Base-by-base conservation (phyloP, 2,113 vertebrate genomes). In the Corythoichthys haematopterus region DNA sequence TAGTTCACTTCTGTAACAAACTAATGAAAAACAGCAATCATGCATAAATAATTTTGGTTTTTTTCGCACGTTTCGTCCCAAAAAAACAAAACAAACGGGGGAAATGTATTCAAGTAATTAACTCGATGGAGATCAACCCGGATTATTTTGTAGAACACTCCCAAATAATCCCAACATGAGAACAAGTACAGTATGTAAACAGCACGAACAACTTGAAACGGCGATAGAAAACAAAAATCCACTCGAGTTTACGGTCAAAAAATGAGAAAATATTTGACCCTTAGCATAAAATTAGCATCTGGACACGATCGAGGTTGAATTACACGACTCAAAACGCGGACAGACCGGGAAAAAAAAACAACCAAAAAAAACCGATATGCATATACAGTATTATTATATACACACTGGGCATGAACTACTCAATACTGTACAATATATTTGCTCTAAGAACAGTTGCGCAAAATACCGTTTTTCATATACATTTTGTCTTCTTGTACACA, bases 341-440 rank as follows among this genome's bases (percentile, higher is more conserved):
- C 6, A 76, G 69, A 78, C 76, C 45, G 76, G 76, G 78, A 80
- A 75, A 74, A 81, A 80, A 80, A 77, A 75, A 82, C 69, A 74
- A 55, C 77, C 64, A 69, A 51, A 70, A 76, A 61, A 67, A 35
- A 61, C 75, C 62, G 76, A 90, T 87, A 89, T 88, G 74, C 68
- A 88, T 85, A 82, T 79, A 88, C 75, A 79, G 69, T 71, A 73
- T 83, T 81, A 72, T 81, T 81, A 87, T 80, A 70, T 81, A 86
- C 80, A 88, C 81, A 56, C 66, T 79, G 65, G 59, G 88, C 77
- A 79, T 87, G 83, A 83, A 84, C 81, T 83, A 89, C 77, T 88
- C 80, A 85, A 82, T 85, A 80, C 84, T 92, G 88, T 91, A 92
- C 89, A 92, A 88, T 84, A 90, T 79, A 90, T 86, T 82, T 84